phyloP scores from a whole-genome alignment of 2,797 vertebrate species.

The Melanotaenia trifasciata region DNA sequence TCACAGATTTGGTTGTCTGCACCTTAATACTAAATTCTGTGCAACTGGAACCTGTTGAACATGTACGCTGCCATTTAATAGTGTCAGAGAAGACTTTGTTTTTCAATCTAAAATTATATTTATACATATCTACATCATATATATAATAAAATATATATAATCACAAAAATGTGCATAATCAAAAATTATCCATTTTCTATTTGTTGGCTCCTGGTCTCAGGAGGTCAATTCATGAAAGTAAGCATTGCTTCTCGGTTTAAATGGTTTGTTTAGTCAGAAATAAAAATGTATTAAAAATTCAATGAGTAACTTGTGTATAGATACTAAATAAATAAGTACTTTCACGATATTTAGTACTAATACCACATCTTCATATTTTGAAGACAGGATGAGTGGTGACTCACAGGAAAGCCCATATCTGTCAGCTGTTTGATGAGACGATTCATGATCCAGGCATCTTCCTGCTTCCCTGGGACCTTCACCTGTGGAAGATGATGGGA shows the following conservation, averaged over 20 bases:
- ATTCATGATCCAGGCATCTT: constrained; percentile 96
- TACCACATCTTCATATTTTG: neutral
- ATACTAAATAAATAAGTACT: neutral
- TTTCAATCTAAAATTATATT: too few species aligned
- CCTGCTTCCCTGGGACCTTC: constrained; percentile 91
- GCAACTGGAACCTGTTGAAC: too few species aligned
- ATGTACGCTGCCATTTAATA: too few species aligned
- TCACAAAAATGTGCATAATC: too few species aligned
- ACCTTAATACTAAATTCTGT: too few species aligned
- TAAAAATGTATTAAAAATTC: neutral
- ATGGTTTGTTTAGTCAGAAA: neutral
- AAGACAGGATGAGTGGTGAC: constrained; percentile 18
- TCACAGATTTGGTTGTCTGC: too few species aligned
- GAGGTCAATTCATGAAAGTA: neutral
- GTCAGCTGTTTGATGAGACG: constrained; percentile 98
- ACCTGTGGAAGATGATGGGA: constrained; percentile 73
- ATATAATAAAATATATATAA: too few species aligned
- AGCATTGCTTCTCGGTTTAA: neutral
- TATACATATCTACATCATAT: too few species aligned
- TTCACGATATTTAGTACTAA: too few species aligned
- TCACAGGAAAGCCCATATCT: constrained; percentile 98
- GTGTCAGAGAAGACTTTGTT: too few species aligned
- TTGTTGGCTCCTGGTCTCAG: too few species aligned
- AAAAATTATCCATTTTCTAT: too few species aligned
- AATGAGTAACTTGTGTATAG: neutral